Percentiles rank a stretch among this genome's conserved stretches.
These are phyloP conservation scores for Linepithema humile DNA, from an alignment of 1,140 invertebrate genomes.

Conservation along the genomic window DNA sequence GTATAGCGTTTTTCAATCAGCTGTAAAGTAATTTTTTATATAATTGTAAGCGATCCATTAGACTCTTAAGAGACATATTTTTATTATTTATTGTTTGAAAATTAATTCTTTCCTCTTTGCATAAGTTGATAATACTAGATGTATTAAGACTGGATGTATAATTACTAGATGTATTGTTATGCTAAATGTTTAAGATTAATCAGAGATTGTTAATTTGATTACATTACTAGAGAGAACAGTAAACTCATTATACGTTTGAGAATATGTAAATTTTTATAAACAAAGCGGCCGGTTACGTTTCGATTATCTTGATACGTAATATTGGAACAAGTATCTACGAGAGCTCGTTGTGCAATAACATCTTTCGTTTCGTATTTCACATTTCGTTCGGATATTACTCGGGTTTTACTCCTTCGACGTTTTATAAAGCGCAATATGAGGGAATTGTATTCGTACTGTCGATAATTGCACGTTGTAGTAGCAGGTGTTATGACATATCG, in stretches of 20 bases:
- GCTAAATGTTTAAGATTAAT: neutral
- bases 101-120: neutral
- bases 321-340: neutral
- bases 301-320: neutral
- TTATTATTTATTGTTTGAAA: neutral
- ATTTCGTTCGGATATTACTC: neutral
- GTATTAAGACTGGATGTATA: no score
- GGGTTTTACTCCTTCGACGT: neutral
- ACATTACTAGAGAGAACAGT: neutral
- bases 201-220: neutral
- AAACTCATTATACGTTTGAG: neutral
- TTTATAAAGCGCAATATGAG: neutral
- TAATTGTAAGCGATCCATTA: neutral
- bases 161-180: no score
- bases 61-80: neutral
- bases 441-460: slow-evolving; percentile 30
- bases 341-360: no score
- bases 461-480: slow-evolving; percentile 37
- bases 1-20: neutral
- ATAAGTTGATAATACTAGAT: neutral
- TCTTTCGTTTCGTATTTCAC: slow-evolving; percentile 1
- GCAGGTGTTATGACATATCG: slow-evolving; percentile 48
- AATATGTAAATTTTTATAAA: neutral
- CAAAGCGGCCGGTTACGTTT: neutral
- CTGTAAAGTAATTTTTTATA: neutral